A percentile compares a stretch with the other conserved stretches of the same genome.
Evolutionary conservation across 1,140 invertebrate genomes (phyloP).

Genomic region (Microplitis demolitor): DNA sequence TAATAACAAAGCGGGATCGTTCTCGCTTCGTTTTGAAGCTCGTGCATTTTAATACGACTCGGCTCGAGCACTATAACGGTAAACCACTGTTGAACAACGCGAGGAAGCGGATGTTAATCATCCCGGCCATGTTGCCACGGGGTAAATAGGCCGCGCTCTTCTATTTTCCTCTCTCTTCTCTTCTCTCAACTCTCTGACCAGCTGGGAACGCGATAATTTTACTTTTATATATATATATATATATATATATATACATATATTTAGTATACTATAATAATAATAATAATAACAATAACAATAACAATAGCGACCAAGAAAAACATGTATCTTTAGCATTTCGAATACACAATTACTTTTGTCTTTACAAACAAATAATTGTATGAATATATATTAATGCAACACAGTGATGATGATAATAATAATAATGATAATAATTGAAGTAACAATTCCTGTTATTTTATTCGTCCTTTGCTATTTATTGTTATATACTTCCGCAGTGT

Average conservation of each 20-base stretch:
- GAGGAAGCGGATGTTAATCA: slow-evolving; percentile 37
- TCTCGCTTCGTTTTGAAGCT: neutral
- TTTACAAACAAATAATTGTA: neutral
- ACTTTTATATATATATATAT: slow-evolving; percentile 31
- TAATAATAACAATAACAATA: neutral
- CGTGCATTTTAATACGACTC: slow-evolving; percentile 38
- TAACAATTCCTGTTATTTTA: too few relatives aligned
- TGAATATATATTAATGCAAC: too few relatives aligned
- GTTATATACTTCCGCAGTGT: neutral
- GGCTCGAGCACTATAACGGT: slow-evolving; percentile 22
- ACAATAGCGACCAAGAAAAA: neutral
- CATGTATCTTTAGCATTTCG: neutral
- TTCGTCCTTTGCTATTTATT: neutral
- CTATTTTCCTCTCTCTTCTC: slow-evolving; percentile 1
- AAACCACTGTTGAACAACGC: slow-evolving; percentile 33
- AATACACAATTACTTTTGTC: neutral
- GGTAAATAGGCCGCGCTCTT: slow-evolving; percentile 33
- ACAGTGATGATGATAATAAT: too few relatives aligned
- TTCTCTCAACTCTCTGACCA: neutral
- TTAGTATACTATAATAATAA: neutral
- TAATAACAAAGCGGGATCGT: neutral
- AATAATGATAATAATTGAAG: too few relatives aligned
- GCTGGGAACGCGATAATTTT: slow-evolving; percentile 32
- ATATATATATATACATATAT: slow-evolving; percentile 29
- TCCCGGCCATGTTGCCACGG: slow-evolving; percentile 25